Base-by-base conservation (phyloP, 2,888 invertebrate genomes). In the Colostygia pectinataria region DNA sequence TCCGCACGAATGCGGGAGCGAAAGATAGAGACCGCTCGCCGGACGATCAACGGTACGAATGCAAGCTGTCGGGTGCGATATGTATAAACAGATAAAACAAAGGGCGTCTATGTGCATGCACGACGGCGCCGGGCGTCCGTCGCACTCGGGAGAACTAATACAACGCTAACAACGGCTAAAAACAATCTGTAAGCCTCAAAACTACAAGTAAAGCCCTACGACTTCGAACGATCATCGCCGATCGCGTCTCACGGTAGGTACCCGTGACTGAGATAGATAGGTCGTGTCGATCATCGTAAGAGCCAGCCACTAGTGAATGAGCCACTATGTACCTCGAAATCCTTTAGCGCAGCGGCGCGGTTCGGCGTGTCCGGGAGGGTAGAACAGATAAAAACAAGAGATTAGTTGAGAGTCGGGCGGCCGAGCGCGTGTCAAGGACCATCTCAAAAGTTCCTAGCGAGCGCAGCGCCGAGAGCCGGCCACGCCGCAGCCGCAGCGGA, bases 361-460 rank as follows among this genome's bases (percentile, higher is more conserved):
- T 91, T 92, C 92, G 90, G 92, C 93, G 91, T 92, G 92, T 91
- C 92, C 91, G 92, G 93, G 89, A 92, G 93, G 92, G 93, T 91
- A 93, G 92, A 93, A 92, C 91, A 92, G 92, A 93, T 91, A 92
- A 91, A 91, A 92, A 92, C 76, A 91, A 89, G 90, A 91, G 80
- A 92, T 93, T 93, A 93, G 92, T 92, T 18, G 31, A 20, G 40
- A 24, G 51, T 45, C 44, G 80, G 80, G 81, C 82, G 83, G 83
- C 78, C 84, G 87, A 81, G 89, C 86, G 86, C 84, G 81, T 74
- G 83, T 79, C 94, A 94, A 95, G 95, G 95, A 96, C 95, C 96
- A 96, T 95, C 95, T 96, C 96, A 95, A 95, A 95, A 95, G 95
- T 94, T 95, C 95, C 95, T 93, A 93, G 92, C 36, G 34, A 31